Base-by-base conservation (phyloP, 2,797 vertebrate species). In the Arnoldichthys spilopterus region DNA sequence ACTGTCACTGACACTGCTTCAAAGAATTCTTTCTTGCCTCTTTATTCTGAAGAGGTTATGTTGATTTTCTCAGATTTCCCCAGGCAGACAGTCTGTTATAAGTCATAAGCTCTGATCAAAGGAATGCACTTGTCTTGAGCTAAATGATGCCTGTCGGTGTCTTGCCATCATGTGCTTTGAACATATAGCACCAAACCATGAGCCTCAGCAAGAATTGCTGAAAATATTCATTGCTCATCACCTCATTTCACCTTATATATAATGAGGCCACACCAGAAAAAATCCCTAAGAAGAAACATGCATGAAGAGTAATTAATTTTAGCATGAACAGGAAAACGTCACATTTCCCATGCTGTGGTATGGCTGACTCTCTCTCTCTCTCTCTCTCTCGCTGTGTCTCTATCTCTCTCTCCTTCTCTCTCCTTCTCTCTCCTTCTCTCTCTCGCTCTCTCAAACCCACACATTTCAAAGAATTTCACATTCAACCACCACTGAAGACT, bases 381-480 rank as follows among this genome's bases (percentile, higher is more conserved):
- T 89, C 86, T 67, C 66, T 80, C n/a, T n/a, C 40, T 74, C 18
- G 40, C 18, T 45, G 40, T 85, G 82, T 89, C 86, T 84, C 64
- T 66, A 63, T 69, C 66, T 76, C 75, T 56, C 62, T 78, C 15
- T 18, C 34, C 71, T 5, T 51, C 6, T 54, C 58, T 18, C 83
- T 83, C 86, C 78, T 34, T 34, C 70, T 59, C 64, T 53, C 70
- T 84, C 83, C 87, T 85, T 84, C 47, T 45, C 62, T 76, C 53
- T 64, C 63, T 77, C n/a, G 3, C 43, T 75, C 12, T 47, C 13
- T 40, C 40, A 70, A 74, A 91, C 88, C 88, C 85, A 90, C 88
- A 91, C 90, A 84, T 92, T 90, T 91, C 89, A 87, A 77, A 91
- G 89, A 92, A 93, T 78, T 83, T 82, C 75, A 72, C 11, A 69